Conservation (phyloP, 2,113 vertebrate species). For the Notiomystis cincta region DNA sequence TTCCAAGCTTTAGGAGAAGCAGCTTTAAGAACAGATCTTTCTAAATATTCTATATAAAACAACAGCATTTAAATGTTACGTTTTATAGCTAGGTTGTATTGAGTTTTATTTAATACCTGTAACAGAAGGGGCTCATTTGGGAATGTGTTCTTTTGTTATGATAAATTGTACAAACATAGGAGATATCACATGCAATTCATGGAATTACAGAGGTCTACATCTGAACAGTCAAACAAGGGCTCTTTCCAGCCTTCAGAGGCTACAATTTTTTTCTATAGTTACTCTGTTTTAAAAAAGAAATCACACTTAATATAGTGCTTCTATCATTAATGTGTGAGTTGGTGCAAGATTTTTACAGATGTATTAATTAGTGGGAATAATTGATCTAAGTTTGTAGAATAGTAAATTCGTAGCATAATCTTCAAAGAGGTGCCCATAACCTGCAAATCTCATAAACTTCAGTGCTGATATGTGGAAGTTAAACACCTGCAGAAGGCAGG, state of each 20-base stretch:
- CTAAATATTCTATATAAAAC: background rate
- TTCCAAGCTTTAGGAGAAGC: background rate
- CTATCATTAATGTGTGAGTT: background rate
- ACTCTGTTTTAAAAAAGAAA: background rate
- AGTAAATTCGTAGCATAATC: background rate
- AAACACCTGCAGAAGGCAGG: constrained; percentile 4
- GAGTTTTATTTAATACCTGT: background rate
- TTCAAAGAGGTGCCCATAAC: background rate
- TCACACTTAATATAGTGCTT: background rate
- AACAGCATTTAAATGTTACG: background rate
- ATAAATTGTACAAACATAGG: background rate
- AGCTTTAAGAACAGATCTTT: background rate
- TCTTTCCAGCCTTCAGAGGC: background rate
- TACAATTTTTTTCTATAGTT: background rate
- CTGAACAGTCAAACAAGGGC: background rate
- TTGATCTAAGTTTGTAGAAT: background rate
- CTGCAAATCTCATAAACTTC: background rate
- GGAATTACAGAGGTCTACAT: background rate
- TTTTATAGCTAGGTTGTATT: background rate
- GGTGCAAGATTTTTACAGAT: background rate
- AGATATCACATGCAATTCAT: background rate
- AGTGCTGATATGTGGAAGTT: background rate
- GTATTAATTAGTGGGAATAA: background rate
- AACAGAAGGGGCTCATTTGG: background rate
- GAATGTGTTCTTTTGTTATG: background rate